A percentile compares a stretch with the other conserved stretches of the same genome.
phyloP scores from a whole-genome alignment of 2,113 vertebrate species.

The Corynorhinus townsendii region DNA sequence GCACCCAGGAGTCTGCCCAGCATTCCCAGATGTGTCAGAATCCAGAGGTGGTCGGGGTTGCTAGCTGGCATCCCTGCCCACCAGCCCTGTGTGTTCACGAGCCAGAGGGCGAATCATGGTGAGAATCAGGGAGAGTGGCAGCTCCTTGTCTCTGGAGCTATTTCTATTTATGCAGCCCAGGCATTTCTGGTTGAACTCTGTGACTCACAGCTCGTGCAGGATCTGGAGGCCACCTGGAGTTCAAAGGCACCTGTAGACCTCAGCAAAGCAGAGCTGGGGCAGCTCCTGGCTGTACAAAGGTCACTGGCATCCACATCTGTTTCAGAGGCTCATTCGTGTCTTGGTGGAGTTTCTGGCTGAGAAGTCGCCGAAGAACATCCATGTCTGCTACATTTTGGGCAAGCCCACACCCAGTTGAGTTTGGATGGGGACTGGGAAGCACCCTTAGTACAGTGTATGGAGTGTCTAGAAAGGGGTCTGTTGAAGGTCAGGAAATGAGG shows the following conservation, averaged over 20 bases:
- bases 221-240: conserved; percentile 57
- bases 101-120: background rate
- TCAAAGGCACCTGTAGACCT: conserved; percentile 34
- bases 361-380: background rate
- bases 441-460: background rate
- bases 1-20: background rate
- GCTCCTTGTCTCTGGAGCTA: background rate
- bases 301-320: background rate
- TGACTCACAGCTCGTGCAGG: background rate
- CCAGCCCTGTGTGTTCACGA: background rate
- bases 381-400: background rate
- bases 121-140: background rate
- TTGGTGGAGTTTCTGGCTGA: background rate
- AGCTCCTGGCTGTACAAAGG: background rate
- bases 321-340: background rate
- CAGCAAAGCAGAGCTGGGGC: background rate
- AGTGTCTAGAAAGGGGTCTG: background rate
- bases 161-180: background rate
- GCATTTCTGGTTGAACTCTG: background rate
- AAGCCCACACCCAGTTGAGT: background rate
- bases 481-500: background rate
- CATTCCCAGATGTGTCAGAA: background rate
- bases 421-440: background rate
- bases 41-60: background rate
- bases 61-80: background rate